Percentiles rank a stretch among this genome's conserved stretches.
These are phyloP conservation scores for Limonius californicus DNA, from an alignment of 1,140 invertebrate genomes.

Conservation along the genomic window DNA sequence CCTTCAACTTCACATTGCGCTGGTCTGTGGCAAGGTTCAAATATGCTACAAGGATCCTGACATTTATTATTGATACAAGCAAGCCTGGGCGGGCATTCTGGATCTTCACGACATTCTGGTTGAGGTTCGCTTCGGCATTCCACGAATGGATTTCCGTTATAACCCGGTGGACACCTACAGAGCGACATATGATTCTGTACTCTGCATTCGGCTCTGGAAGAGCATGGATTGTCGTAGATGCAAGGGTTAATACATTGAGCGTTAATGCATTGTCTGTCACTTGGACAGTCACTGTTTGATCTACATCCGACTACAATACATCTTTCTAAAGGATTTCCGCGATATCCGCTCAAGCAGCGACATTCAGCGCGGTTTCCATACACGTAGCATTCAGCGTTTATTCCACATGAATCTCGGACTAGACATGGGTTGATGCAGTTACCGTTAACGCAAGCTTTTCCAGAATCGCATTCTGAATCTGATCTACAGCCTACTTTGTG, in stretches of 20 bases:
- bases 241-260: constrained; percentile 85
- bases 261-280: constrained; percentile 78
- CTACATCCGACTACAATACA: constrained; percentile 82
- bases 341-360: constrained; percentile 72
- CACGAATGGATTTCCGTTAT: constrained; percentile 75
- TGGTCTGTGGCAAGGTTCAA: constrained; percentile 76
- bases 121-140: constrained; percentile 67
- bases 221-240: constrained; percentile 71
- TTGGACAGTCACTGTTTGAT: constrained; percentile 83
- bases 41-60: constrained; percentile 72
- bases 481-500: constrained; percentile 71
- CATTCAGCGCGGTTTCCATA: constrained; percentile 72
- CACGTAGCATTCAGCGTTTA: constrained; percentile 79
- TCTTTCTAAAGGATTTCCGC: constrained; percentile 72
- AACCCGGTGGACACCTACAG: constrained; percentile 73
- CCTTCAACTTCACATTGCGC: constrained; percentile 76
- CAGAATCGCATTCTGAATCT: constrained; percentile 74
- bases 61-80: constrained; percentile 81
- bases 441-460: constrained; percentile 77
- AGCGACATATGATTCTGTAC: constrained; percentile 77
- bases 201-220: constrained; percentile 70
- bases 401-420: constrained; percentile 71
- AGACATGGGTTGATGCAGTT: constrained; percentile 83
- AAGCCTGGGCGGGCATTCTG: constrained; percentile 72
- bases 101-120: constrained; percentile 75